Evolutionary conservation across 2,888 invertebrate genomes (phyloP), one percentile per base, ranked within the genome.

Genomic region (Adelphocoris suturalis): DNA sequence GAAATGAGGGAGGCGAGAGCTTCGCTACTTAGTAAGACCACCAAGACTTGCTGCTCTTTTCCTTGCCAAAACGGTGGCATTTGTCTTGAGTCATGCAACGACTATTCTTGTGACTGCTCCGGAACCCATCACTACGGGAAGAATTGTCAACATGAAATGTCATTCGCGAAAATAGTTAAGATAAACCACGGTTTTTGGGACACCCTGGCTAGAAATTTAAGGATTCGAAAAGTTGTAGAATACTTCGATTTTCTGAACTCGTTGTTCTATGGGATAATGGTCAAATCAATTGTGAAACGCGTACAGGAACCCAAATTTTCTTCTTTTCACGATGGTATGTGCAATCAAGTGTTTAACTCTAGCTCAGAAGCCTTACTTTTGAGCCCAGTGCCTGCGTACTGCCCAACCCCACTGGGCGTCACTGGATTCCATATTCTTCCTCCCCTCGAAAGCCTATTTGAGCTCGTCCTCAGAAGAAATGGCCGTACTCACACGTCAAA

Each of bases 81-180:
- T 27, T 82, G 82, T 13, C 9, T 27, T 3, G 82, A 82, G 23
- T 23, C 52, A 0, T 82, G 82, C 14, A 37, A 19, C 23, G 55
- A 52, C 12, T 82, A 82, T 27, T 16, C 14, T 23, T 82, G 82
- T 48, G 82, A 82, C 23, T 82, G 82, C 23, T 13, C 82, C 14
- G 82, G 82, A 52, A 82, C 82, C 14, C 27, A 82, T 4, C 82
- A 82, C 16, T 82, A 52, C 27, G 82, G 82, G 9, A 82, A 27
- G 52, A 82, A 82, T 11, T 82, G 82, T 23, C 68, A 68, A 13
- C 46, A 80, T 80, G 78, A 80, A 46, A 80, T n/a, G 46, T 0
- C 37, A 16, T 13, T 47, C n/a, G 2, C 14, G 9, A 80, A 47
- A 80, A 47, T 80, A 14, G 16, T 47, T 16, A 16, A 19, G 7